These are phyloP conservation scores for Synanthedon formicaeformis DNA, from an alignment of 2,888 invertebrate genomes.

Conservation along the genomic window DNA sequence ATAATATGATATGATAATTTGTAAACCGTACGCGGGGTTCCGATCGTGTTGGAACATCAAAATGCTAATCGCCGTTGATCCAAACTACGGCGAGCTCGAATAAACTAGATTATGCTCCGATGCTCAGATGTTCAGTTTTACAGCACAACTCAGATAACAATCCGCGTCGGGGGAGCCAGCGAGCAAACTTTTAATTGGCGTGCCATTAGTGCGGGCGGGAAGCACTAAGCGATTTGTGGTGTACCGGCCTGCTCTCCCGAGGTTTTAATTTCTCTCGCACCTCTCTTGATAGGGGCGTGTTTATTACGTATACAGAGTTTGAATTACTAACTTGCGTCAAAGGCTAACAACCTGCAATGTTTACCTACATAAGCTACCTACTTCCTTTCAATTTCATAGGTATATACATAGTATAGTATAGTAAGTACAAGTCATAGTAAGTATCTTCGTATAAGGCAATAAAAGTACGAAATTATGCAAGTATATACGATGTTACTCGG, in stretches of 20 bases:
- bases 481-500: too few relatives aligned
- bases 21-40: conserved; percentile 8
- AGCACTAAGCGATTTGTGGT: conserved; percentile 70
- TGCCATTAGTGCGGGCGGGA: conserved; percentile 66
- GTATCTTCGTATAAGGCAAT: too few relatives aligned
- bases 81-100: conserved; percentile 35
- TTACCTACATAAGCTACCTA: too few relatives aligned
- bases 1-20: neutral
- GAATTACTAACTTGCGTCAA: conserved; percentile 9
- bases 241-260: conserved; percentile 60
- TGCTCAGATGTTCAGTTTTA: conserved; percentile 62
- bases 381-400: too few relatives aligned
- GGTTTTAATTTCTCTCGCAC: conserved; percentile 60
- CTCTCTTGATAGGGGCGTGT: conserved; percentile 32
- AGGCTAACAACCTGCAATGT: neutral
- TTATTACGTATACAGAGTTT: conserved; percentile 32
- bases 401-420: too few relatives aligned
- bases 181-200: conserved; percentile 69
- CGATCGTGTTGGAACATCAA: conserved; percentile 42
- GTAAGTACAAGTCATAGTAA: too few relatives aligned
- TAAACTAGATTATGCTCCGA: conserved; percentile 55
- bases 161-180: conserved; percentile 48
- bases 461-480: too few relatives aligned
- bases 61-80: conserved; percentile 43
- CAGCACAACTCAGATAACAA: conserved; percentile 54